Evolutionary conservation across 2,888 invertebrate species (phyloP).

Genomic region (Agrochola litura): DNA sequence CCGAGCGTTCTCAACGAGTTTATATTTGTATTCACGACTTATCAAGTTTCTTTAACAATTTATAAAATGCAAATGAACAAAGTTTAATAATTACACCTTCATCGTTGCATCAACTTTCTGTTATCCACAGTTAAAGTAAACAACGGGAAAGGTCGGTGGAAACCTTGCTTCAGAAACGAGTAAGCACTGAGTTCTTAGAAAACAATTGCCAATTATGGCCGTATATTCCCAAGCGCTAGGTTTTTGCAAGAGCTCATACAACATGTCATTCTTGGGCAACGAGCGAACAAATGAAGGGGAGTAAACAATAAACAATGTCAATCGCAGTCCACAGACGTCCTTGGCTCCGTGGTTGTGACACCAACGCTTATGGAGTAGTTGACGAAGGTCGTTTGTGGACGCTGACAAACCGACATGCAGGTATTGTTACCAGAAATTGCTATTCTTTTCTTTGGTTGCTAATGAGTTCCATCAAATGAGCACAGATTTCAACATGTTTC

Average conservation of each 20-base stretch:
- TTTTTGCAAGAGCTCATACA: slow-evolving; percentile 72
- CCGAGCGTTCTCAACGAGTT: slow-evolving; percentile 25
- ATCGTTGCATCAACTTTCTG: slow-evolving; percentile 24
- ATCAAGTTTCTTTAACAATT: slow-evolving; percentile 4
- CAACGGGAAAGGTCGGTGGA: slow-evolving; percentile 45
- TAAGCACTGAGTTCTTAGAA: slow-evolving; percentile 64
- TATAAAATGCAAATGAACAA: slow-evolving; percentile 32
- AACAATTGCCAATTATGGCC: slow-evolving; percentile 76
- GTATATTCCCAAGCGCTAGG: slow-evolving; percentile 74
- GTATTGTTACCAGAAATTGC: slow-evolving; percentile 39
- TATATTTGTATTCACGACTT: slow-evolving; percentile 36
- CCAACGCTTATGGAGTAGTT: slow-evolving; percentile 48
- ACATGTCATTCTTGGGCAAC: slow-evolving; percentile 78
- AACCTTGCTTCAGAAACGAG: slow-evolving; percentile 54
- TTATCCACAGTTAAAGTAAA: slow-evolving; percentile 35
- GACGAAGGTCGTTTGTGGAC: slow-evolving; percentile 49
- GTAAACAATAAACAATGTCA: slow-evolving; percentile 83
- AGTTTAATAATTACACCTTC: slow-evolving; percentile 25
- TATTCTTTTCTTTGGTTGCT: slow-evolving; percentile 19
- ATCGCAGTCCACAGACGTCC: slow-evolving; percentile 75
- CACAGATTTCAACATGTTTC: slow-evolving; percentile 7
- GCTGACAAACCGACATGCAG: slow-evolving; percentile 32
- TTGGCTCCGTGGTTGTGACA: slow-evolving; percentile 72
- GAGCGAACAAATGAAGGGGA: slow-evolving; percentile 74
- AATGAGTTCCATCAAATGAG: slow-evolving; percentile 35